phyloP scores from a whole-genome alignment of 2,888 invertebrate species.

The Sinhomidia bicolor region DNA sequence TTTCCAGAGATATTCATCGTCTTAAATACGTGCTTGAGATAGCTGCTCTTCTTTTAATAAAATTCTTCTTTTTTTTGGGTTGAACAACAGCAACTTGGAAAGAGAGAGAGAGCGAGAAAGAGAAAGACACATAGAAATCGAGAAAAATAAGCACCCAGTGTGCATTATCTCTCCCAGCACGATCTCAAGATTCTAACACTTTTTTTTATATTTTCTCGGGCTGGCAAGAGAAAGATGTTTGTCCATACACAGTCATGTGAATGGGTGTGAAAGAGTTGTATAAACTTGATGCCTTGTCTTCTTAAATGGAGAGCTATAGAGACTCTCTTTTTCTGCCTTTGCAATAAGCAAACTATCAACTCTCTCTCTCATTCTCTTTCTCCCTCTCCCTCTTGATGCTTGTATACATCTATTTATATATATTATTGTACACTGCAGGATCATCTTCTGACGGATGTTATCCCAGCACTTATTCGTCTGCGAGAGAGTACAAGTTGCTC shows the following conservation, averaged over 20 bases:
- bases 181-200: conserved; percentile 5
- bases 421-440: too few relatives aligned
- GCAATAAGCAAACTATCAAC: background rate
- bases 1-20: conserved; percentile 26
- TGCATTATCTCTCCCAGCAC: conserved; percentile 61
- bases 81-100: background rate
- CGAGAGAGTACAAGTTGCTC: background rate
- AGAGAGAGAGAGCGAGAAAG: background rate
- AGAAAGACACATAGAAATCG: too few relatives aligned
- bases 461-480: background rate
- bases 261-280: conserved; percentile 42
- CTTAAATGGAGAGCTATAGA: conserved; percentile 26
- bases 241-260: background rate
- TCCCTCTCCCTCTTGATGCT: background rate
- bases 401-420: too few relatives aligned
- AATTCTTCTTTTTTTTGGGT: background rate
- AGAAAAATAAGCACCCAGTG: conserved; percentile 18
- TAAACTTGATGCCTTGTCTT: conserved; percentile 56
- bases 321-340: background rate
- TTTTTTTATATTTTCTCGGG: background rate
- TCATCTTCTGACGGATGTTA: too few relatives aligned
- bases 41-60: conserved; percentile 6
- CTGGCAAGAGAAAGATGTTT: background rate
- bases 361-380: background rate
- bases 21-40: conserved; percentile 31